phyloP scores from a whole-genome alignment of 2,113 vertebrate species.

The Prochilodus magdalenae region DNA sequence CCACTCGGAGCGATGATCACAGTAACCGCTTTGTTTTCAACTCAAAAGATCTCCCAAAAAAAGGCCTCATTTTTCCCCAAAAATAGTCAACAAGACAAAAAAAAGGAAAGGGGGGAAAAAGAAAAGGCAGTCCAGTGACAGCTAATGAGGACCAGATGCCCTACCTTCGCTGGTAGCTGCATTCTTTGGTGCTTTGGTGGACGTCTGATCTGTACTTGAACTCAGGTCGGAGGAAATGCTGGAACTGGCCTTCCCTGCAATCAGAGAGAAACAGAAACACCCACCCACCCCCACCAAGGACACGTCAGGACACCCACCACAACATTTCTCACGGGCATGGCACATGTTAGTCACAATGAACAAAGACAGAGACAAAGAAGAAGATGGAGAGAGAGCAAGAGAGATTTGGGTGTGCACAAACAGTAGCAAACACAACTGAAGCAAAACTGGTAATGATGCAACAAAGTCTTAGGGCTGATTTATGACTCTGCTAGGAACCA shows the following conservation, averaged over 20 bases:
- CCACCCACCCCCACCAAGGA: conserved; percentile 19
- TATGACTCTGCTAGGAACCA: too few relatives aligned
- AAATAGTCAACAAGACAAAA: conserved; percentile 57
- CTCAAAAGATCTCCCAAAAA: conserved; percentile 47
- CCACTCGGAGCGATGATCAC: background rate
- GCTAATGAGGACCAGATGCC: conserved; percentile 76
- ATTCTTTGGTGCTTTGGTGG: conserved; percentile 89
- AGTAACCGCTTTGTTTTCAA: conserved; percentile 37
- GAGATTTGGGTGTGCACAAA: background rate
- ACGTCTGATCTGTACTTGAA: conserved; percentile 91
- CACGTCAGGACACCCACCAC: conserved; percentile 47
- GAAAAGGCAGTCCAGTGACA: conserved; percentile 33
- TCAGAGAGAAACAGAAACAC: conserved; percentile 49
- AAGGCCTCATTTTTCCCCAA: conserved; percentile 48
- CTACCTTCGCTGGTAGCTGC: conserved; percentile 92
- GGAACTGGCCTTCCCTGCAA: conserved; percentile 92
- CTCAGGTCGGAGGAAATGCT: conserved; percentile 95
- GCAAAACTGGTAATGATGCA: too few relatives aligned
- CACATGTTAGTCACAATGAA: conserved; percentile 14
- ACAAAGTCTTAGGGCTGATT: too few relatives aligned
- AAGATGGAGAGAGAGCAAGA: background rate
- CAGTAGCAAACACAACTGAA: background rate
- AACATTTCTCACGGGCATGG: background rate
- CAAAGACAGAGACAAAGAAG: conserved; percentile 24
- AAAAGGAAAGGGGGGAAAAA: conserved; percentile 2